Base-by-base conservation (phyloP, 1,140 invertebrate species). In the Leptestheria dahalacensis region DNA sequence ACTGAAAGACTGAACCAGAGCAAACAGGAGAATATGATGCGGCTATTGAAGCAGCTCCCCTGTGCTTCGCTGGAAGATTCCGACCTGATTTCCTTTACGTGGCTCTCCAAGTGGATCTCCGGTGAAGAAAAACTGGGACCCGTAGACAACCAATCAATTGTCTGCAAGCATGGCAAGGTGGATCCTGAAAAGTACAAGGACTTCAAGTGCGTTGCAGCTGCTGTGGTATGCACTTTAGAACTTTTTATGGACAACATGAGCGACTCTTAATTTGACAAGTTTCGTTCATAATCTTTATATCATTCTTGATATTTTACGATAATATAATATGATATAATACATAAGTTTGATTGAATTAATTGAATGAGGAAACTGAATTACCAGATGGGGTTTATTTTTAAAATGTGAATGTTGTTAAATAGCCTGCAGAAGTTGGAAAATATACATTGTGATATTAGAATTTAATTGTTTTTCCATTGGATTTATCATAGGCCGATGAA, bases 81-180 rank as follows among this genome's bases (percentile, higher is more conserved):
- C 12, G 72, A 78, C 55, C 79, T 78, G 74, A 65, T 80, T 33
- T 68, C 74, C 18, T 70, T 65, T 2, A 71, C 73, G 23, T 79
- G 78, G 78, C 60, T 80, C 12, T 66, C 65, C 2, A 76, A 72
- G 54, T 75, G 76, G 68, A 65, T 76, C 3, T 61, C 66, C 26
- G 41, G 61, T 11, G 67, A 73, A 2, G 68, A 62, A 24, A 33
- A 46, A 6, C 51, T 62, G 24, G 21, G 54, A 25, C 65, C 72
- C 11, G 73, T 81, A 18, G 73, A 79, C 58, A 76, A 76, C 65
- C 68, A 68, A 6, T 57, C 33, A n/a, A 66, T 75, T 20, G 60
- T 75, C 12, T 82, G 79, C 69, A 64, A 66, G 2, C 79, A 82
- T 62, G 63, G 66, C 28, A 74, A 72, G 62, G 61, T 77, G 1